A percentile compares a stretch with the other conserved stretches of the same genome.
These are phyloP conservation scores for Ficedula albicollis DNA, from an alignment of 2,797 vertebrate species.

Conservation along the genomic window DNA sequence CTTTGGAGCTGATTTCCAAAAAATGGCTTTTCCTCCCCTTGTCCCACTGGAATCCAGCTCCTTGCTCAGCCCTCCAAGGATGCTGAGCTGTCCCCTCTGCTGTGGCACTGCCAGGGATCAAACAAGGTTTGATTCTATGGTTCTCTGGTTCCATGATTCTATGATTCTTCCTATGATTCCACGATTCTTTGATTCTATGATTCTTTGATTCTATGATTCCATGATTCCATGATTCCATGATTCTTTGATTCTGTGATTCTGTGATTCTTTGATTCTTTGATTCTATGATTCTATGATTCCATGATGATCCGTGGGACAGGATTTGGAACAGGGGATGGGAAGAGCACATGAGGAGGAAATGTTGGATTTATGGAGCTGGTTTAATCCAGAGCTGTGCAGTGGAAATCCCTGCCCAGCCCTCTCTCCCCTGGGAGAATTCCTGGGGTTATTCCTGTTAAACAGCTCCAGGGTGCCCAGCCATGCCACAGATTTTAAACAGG, in stretches of 20 bases:
- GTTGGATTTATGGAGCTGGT: background rate
- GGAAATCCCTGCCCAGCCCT: background rate
- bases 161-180: too few species aligned
- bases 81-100: background rate
- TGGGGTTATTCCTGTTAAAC: slow-evolving; percentile 57
- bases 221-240: too few species aligned
- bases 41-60: background rate
- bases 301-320: too few species aligned
- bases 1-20: background rate
- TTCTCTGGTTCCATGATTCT: too few species aligned
- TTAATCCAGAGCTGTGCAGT: background rate
- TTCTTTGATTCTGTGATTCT: too few species aligned
- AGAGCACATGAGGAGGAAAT: background rate
- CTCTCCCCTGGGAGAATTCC: slow-evolving; percentile 30
- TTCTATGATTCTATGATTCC: too few species aligned
- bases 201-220: too few species aligned
- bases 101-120: background rate
- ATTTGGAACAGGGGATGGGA: background rate
- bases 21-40: background rate
- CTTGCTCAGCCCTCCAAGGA: background rate
- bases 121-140: background rate
- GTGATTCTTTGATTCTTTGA: too few species aligned
- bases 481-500: slow-evolving; percentile 26
- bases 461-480: slow-evolving; percentile 12
- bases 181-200: too few species aligned